Percentiles rank a stretch among this genome's conserved stretches.
Conservation (phyloP, 1,140 invertebrate genomes). For the Acromyrmex charruanus region DNA sequence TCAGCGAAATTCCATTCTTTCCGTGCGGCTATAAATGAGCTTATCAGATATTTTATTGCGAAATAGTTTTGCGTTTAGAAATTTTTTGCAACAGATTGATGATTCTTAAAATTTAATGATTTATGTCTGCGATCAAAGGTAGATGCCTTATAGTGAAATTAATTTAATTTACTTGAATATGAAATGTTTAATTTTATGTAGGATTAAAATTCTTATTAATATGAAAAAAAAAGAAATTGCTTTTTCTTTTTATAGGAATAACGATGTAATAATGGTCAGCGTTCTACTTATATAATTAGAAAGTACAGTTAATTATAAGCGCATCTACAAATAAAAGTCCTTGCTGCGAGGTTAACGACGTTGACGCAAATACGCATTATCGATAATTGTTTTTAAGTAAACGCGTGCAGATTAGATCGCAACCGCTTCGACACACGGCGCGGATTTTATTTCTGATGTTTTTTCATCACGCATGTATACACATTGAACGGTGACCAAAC, state of each 20-base stretch:
- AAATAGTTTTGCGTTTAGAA: background rate
- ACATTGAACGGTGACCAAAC: background rate
- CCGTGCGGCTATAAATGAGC: background rate
- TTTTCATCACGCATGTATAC: background rate
- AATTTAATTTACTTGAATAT: background rate
- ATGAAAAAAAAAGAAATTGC: background rate
- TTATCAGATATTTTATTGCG: background rate
- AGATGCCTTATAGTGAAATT: background rate
- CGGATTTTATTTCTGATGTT: background rate
- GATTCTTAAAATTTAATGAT: background rate
- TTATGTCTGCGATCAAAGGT: background rate
- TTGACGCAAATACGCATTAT: constrained; percentile 32
- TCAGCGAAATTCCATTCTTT: too few species aligned
- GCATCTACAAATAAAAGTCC: constrained; percentile 13
- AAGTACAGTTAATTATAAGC: constrained; percentile 17
- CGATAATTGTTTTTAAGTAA: constrained; percentile 13
- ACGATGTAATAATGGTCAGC: background rate
- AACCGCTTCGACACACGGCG: background rate
- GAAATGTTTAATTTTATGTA: background rate
- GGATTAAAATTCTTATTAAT: background rate
- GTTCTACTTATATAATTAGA: background rate
- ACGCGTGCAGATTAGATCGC: constrained; percentile 21
- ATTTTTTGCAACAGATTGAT: background rate
- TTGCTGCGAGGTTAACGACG: constrained; percentile 18
- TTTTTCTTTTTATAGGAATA: constrained; percentile 5